Conservation (phyloP, 2,797 vertebrate genomes). For the Poliocrania exsul region DNA sequence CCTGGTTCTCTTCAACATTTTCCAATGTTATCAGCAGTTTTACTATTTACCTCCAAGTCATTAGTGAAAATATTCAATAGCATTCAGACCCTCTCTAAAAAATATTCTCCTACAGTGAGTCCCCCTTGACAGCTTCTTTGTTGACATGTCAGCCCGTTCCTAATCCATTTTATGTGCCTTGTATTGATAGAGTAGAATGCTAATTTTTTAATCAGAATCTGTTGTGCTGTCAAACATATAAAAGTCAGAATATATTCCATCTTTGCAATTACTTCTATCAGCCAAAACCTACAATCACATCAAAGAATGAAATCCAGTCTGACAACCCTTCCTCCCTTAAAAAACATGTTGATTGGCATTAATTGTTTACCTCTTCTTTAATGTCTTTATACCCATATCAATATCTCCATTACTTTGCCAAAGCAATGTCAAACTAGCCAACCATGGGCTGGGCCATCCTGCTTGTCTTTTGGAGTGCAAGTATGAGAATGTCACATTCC, state of each 20-base stretch:
- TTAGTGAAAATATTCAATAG: conserved; percentile 6
- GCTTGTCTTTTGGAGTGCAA: neutral
- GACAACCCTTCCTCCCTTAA: conserved; percentile 41
- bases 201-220: conserved; percentile 55
- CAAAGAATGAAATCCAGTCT: conserved; percentile 15
- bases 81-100: neutral
- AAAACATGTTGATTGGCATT: conserved; percentile 34
- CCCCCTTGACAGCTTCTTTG: conserved; percentile 48
- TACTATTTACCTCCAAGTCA: conserved; percentile 30
- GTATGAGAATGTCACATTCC: neutral
- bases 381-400: neutral
- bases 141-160: conserved; percentile 16
- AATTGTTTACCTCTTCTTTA: conserved; percentile 49
- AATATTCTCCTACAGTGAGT: neutral
- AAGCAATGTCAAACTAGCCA: neutral
- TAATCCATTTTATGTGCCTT: conserved; percentile 25
- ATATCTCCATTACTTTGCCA: conserved; percentile 18
- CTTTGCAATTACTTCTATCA: conserved; percentile 53
- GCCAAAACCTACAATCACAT: conserved; percentile 41
- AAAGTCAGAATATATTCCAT: conserved; percentile 23
- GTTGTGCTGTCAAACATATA: conserved; percentile 1
- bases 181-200: conserved; percentile 38
- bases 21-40: neutral
- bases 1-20: neutral
- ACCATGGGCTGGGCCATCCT: neutral